A percentile compares a stretch with the other conserved stretches of the same genome.
phyloP scores from a whole-genome alignment of 2,113 vertebrate genomes.

The Anguilla japonica region DNA sequence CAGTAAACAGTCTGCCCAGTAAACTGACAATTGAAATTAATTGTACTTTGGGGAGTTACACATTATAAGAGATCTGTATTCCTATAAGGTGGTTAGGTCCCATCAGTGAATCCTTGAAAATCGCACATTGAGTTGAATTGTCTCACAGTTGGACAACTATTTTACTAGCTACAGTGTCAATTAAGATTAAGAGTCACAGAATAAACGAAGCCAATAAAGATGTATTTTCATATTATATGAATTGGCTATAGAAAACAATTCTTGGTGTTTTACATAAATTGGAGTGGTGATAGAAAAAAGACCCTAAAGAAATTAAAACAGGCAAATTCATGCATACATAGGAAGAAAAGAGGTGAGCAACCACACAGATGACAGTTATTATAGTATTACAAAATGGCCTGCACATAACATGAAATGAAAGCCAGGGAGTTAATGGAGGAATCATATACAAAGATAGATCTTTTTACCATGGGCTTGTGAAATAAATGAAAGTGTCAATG shows the following conservation, averaged over 20 bases:
- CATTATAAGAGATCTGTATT: not conserved
- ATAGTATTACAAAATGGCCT: not conserved
- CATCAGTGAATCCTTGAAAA: not conserved
- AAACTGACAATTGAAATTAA: not conserved
- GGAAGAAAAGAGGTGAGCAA: not conserved
- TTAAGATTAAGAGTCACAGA: not conserved
- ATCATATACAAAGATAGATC: conserved; percentile 19
- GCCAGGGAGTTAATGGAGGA: not conserved
- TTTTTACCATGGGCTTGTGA: not conserved
- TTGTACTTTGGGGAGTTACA: not conserved
- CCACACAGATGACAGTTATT: not conserved
- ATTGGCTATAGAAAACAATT: not conserved
- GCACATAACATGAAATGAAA: not conserved
- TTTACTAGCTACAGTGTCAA: not conserved
- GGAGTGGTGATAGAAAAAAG: not conserved
- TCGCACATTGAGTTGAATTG: not conserved
- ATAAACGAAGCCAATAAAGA: not conserved
- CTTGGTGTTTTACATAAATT: not conserved
- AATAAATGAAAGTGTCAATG: conserved; percentile 25
- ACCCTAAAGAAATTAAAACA: not conserved
- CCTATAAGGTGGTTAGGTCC: not conserved
- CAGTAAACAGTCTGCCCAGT: not conserved
- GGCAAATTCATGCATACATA: not conserved
- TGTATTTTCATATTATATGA: not conserved
- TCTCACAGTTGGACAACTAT: not conserved